Evolutionary conservation across 1,140 invertebrate genomes (phyloP), one percentile per base, ranked within the genome.

Genomic region (Cydia pomonella): DNA sequence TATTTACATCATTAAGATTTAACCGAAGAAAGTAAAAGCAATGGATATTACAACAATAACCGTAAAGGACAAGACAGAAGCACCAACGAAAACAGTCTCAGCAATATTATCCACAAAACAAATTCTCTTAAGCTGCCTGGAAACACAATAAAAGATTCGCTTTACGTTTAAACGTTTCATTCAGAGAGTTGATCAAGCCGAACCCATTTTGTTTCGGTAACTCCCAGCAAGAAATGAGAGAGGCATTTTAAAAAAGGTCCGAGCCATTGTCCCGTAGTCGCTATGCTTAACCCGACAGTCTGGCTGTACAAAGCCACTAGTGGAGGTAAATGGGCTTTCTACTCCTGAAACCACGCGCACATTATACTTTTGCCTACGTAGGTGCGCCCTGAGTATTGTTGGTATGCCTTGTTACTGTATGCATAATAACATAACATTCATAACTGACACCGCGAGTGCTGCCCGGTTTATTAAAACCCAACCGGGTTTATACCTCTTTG

Each of bases 311-410:
- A 87, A 87, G 86, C 81, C 84, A 86, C 86, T 89, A 85, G 81
- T 79, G 75, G 84, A 84, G 82, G 83, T 84, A 87, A 89, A 87
- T 89, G 84, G 85, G 85, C 82, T 86, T 86, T 86, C 81, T 87
- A 79, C 75, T 79, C 76, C 82, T 82, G 80, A 84, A 87, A 84
- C 84, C 41, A 79, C 73, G 77, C 41, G 77, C 76, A 77, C 80
- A 81, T 86, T 84, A 83, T 84, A 79, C 79, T 86, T 85, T 81
- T 84, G 77, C 74, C 75, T 71, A 47, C 50, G 76, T 79, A 79
- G 77, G 77, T 79, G 75, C 77, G 73, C 77, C 38, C 72, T 66
- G 71, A 81, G 78, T 72, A 77, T 79, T 80, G 79, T 81, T 76
- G 73, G 78, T 75, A 76, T 74, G 75, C 76, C 80, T 87, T 84